Base-by-base conservation (phyloP, 2,113 vertebrate species). In the Muntiacus muntjak region DNA sequence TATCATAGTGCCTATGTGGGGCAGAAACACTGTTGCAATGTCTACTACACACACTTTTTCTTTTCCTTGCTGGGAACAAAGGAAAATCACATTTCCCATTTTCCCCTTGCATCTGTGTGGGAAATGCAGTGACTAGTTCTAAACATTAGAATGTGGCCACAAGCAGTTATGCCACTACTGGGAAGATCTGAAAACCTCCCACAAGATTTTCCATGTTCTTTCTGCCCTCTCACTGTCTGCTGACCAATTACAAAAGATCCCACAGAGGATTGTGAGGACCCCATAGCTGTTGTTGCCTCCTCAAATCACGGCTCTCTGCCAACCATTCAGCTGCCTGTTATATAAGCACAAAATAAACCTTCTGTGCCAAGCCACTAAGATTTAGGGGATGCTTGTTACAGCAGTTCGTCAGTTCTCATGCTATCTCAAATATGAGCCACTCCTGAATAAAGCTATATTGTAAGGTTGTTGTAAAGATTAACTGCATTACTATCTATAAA, bases 261-360 rank as follows among this genome's bases (percentile, higher is more conserved):
- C 79, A 55, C 62, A 83, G 17, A 76, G 7, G 33, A 36, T 23
- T n/a, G 26, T 26, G 43, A 87, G 14, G 25, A 3, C 26, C 21
- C 33, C 25, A 23, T 33, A n/a, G 57, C 40, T 81, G 19, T 21
- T 62, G 76, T 52, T 95, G 89, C 67, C 58, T 92, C 28, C 14
- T 40, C 50, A 47, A 52, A 47, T 14, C n/a, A 79, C 8, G 19
- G n/a, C 8, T 28, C 19, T 50, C 71, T 92, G 26, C 40, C 47
- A 87, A 7, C 71, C 52, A 67, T 30, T 47, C 40, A 57, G 83
- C 4, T 36, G 36, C 36, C 89, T 79, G 3, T 52, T 71, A 95
- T 33, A 8, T 33, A 40, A 94, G 55, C 13, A 89, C 97, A 84
- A 92, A 95, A 87, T 60, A 91, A 97, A 79, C 78, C 2, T 83